Percentiles rank a stretch among this genome's conserved stretches.
These are phyloP conservation scores for Lonchura striata DNA, from an alignment of 2,113 vertebrate species.

Conservation along the genomic window DNA sequence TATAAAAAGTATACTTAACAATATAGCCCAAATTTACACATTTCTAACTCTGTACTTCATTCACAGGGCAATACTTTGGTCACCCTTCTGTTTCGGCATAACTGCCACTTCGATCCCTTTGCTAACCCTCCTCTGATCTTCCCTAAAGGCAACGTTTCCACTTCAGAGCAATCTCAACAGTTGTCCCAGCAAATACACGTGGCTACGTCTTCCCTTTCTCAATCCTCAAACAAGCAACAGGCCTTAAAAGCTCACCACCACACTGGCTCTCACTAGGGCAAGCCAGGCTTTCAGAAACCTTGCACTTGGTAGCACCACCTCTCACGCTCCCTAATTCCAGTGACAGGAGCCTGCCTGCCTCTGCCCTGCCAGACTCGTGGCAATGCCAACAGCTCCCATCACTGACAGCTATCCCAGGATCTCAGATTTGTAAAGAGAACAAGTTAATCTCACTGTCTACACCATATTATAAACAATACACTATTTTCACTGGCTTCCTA, in stretches of 20 bases:
- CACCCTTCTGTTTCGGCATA: neutral
- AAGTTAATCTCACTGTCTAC: neutral
- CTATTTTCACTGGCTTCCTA: neutral
- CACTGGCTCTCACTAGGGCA: neutral
- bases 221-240: neutral
- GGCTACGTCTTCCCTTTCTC: neutral
- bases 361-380: neutral
- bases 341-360: neutral
- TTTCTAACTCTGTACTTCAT: neutral
- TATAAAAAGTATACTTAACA: neutral
- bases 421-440: neutral
- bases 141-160: neutral
- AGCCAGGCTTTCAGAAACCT: neutral
- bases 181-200: fast-evolving
- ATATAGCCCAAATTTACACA: neutral
- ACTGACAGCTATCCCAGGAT: neutral
- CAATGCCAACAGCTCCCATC: neutral
- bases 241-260: neutral
- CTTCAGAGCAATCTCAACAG: neutral
- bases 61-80: neutral
- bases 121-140: neutral
- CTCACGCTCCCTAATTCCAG: neutral
- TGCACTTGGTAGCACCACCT: neutral
- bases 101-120: neutral
- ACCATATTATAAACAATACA: neutral